A percentile compares a stretch with the other conserved stretches of the same genome.
Conservation (phyloP, 1,140 invertebrate genomes). For the Chrysomallon squamiferum region DNA sequence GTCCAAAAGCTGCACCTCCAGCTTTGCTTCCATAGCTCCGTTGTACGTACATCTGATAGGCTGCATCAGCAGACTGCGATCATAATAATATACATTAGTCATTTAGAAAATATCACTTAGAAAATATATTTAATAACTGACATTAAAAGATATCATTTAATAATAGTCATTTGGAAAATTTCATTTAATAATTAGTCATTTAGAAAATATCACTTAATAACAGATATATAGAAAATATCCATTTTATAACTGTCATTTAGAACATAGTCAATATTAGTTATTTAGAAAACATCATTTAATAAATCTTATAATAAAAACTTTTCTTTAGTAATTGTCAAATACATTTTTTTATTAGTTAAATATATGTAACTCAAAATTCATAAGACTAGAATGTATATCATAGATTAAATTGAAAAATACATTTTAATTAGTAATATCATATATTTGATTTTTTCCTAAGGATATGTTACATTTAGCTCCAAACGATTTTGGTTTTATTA, state of each 20-base stretch:
- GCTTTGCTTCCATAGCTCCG: slow-evolving; percentile 31
- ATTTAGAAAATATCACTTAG: background rate
- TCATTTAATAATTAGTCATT: background rate
- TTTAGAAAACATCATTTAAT: no score
- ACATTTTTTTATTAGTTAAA: no score
- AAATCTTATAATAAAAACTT: no score
- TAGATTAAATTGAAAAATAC: background rate
- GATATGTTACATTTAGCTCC: no score
- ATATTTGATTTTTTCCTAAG: no score
- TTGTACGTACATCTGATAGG: slow-evolving; percentile 28
- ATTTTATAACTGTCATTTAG: background rate
- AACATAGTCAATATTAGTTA: no score
- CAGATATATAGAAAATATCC: background rate
- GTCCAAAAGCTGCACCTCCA: slow-evolving; percentile 27
- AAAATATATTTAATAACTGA: background rate
- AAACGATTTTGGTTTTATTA: no score
- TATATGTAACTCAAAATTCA: background rate
- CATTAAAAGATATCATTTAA: background rate
- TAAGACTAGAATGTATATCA: background rate
- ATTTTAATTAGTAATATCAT: no score
- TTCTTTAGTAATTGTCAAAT: no score
- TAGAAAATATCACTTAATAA: background rate
- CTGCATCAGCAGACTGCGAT: slow-evolving; percentile 34
- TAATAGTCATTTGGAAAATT: background rate
- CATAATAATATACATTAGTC: background rate